Evolutionary conservation across 2,888 invertebrate species (phyloP).

Genomic region (Harpalus rufipes): DNA sequence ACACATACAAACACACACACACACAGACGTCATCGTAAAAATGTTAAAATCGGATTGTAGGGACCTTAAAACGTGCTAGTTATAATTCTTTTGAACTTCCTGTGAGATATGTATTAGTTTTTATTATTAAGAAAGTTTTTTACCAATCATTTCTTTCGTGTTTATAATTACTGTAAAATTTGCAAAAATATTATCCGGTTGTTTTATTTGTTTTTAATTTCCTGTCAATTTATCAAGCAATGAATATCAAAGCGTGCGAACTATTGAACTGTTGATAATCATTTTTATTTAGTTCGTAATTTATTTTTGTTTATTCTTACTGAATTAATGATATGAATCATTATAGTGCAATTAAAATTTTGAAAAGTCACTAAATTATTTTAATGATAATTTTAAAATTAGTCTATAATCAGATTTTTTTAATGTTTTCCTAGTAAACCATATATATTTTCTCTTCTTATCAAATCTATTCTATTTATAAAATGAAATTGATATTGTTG

Average conservation of each 20-base stretch:
- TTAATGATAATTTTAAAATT: background rate
- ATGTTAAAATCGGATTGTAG: no score
- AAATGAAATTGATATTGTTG: slow-evolving; percentile 27
- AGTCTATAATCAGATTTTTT: background rate
- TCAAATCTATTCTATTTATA: slow-evolving; percentile 24
- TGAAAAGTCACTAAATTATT: background rate
- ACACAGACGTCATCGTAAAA: no score
- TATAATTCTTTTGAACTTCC: no score
- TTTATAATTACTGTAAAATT: background rate
- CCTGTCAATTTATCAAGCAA: background rate
- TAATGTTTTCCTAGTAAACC: slow-evolving; percentile 17
- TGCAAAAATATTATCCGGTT: background rate
- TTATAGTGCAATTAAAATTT: background rate
- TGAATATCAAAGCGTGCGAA: background rate
- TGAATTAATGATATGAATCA: background rate
- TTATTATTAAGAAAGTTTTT: no score
- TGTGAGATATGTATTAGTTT: no score
- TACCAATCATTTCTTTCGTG: background rate
- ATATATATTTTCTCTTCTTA: slow-evolving; percentile 18
- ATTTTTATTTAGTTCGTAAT: background rate
- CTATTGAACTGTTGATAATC: background rate
- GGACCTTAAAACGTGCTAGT: no score
- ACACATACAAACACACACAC: no score
- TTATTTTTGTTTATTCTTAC: background rate
- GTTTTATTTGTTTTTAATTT: background rate